phyloP scores from a whole-genome alignment of 2,113 vertebrate species.

The Rhinoptilus africanus region DNA sequence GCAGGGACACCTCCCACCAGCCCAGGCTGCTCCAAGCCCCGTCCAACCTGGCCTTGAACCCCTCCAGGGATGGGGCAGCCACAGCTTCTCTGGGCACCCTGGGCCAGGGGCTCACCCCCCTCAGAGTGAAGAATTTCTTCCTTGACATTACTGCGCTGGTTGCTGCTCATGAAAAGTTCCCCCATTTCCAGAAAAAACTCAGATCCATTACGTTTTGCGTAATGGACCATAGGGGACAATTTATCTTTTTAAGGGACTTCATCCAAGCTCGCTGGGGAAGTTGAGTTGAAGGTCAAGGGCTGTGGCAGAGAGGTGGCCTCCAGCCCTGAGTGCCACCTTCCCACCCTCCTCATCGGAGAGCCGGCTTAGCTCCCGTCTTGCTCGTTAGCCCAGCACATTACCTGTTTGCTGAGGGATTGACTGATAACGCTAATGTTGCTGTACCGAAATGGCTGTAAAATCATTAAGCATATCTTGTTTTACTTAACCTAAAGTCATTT shows the following conservation, averaged over 20 bases:
- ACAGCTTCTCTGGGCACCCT: too few species aligned
- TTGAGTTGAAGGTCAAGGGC: background rate
- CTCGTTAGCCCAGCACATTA: background rate
- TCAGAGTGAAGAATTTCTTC: too few species aligned
- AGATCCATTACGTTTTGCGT: background rate
- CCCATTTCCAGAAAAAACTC: background rate
- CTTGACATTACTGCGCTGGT: background rate
- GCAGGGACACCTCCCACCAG: too few species aligned
- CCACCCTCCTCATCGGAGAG: background rate
- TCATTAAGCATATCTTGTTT: slow-evolving; percentile 16
- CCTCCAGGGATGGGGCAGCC: too few species aligned
- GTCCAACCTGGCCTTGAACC: too few species aligned
- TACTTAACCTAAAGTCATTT: slow-evolving; percentile 2
- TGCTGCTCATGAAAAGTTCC: background rate
- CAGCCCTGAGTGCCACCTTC: background rate
- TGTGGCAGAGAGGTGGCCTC: background rate
- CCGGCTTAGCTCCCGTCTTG: background rate
- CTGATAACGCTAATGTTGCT: background rate
- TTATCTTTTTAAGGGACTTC: background rate
- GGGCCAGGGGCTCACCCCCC: too few species aligned
- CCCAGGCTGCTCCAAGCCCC: too few species aligned
- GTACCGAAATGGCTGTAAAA: background rate
- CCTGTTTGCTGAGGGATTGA: background rate
- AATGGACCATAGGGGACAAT: background rate
- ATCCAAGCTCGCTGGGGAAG: background rate